These are phyloP conservation scores for Vimba vimba DNA, from an alignment of 2,113 vertebrate species.

Conservation along the genomic window DNA sequence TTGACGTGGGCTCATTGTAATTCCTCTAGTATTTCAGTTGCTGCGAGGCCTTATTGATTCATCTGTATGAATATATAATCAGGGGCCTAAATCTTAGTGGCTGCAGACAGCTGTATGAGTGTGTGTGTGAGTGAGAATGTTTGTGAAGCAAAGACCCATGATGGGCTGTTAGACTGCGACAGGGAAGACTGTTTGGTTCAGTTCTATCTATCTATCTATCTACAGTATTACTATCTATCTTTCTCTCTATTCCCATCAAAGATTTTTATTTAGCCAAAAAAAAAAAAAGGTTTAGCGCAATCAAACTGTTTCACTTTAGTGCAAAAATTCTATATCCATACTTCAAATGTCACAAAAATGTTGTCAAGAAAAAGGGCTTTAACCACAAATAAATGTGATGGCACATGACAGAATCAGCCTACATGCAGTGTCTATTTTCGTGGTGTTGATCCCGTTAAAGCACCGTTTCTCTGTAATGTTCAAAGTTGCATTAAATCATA, in stretches of 20 bases:
- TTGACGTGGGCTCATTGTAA: slow-evolving; percentile 67
- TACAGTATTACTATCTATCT: neutral
- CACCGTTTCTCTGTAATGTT: too few species aligned
- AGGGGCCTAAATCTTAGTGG: slow-evolving; percentile 66
- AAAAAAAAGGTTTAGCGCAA: too few species aligned
- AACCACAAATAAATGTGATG: too few species aligned
- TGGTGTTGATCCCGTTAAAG: too few species aligned
- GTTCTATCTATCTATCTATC: neutral
- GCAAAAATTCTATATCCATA: too few species aligned
- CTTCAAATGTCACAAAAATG: too few species aligned
- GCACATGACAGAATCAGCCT: too few species aligned
- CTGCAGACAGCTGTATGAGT: slow-evolving; percentile 38
- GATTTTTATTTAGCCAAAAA: too few species aligned
- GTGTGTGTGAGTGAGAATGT: slow-evolving; percentile 21
- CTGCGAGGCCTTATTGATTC: slow-evolving; percentile 70
- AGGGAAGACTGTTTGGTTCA: neutral
- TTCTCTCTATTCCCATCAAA: neutral
- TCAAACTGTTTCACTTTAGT: too few species aligned
- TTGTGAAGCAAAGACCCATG: neutral
- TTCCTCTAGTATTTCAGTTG: slow-evolving; percentile 59
- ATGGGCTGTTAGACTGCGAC: slow-evolving; percentile 7
- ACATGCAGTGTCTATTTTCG: too few species aligned
- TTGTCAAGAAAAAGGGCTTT: too few species aligned
- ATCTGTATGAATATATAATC: slow-evolving; percentile 76
- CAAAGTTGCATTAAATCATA: too few species aligned